Conservation (phyloP, 1,140 invertebrate genomes). For the Drosophila leontia region DNA sequence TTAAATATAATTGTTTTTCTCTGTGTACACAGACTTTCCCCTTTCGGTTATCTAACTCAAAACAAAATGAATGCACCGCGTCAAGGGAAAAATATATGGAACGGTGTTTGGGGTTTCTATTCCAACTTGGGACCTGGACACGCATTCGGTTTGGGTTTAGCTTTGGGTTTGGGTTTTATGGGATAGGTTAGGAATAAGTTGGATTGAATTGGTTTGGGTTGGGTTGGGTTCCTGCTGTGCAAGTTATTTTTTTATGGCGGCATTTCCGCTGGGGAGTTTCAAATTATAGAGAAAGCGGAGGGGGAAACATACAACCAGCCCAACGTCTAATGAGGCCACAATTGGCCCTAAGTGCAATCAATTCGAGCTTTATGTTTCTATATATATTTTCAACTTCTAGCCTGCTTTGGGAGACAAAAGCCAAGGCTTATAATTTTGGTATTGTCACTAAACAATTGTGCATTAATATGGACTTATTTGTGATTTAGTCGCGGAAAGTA, state of each 20-base stretch:
- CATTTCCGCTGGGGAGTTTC: constrained; percentile 50
- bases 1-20: neutral
- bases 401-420: constrained; percentile 1
- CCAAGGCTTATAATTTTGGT: constrained; percentile 33
- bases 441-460: constrained; percentile 36
- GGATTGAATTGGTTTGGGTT: constrained; percentile 26
- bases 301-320: neutral
- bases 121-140: constrained; percentile 52
- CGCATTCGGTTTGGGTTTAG: constrained; percentile 25
- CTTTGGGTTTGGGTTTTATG: constrained; percentile 33
- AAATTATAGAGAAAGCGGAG: constrained; percentile 22
- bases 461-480: constrained; percentile 14
- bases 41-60: constrained; percentile 56
- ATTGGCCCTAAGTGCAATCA: constrained; percentile 26
- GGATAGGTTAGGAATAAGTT: constrained; percentile 36
- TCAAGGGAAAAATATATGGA: constrained; percentile 1
- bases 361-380: constrained; percentile 17
- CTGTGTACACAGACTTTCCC: constrained; percentile 15
- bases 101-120: constrained; percentile 22
- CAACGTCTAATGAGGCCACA: constrained; percentile 52
- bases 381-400: constrained; percentile 1
- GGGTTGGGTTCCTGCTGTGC: constrained; percentile 26
- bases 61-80: constrained; percentile 39
- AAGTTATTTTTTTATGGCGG: constrained; percentile 49
- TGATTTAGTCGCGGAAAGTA: constrained; percentile 39